phyloP scores from a whole-genome alignment of 1,140 invertebrate genomes.

The Bombus pyrosoma region DNA sequence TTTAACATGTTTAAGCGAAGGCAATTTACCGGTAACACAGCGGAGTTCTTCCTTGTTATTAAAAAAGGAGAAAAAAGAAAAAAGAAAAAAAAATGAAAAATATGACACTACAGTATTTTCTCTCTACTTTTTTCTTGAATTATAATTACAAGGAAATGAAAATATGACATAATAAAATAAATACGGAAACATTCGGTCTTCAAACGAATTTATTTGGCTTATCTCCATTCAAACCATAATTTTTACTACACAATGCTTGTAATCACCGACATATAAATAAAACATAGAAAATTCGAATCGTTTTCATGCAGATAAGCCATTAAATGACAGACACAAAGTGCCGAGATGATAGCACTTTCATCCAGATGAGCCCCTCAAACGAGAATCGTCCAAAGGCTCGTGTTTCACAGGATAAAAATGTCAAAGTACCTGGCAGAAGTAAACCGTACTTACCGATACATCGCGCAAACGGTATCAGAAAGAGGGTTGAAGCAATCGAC shows the following conservation, averaged over 20 bases:
- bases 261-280: not conserved
- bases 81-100: too few species aligned
- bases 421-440: not conserved
- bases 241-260: not conserved
- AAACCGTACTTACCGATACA: not conserved
- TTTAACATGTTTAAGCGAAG: slow-evolving; percentile 30
- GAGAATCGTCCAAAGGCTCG: not conserved
- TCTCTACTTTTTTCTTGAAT: not conserved
- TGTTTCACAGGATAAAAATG: slow-evolving; percentile 2
- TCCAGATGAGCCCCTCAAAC: not conserved
- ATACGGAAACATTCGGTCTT: not conserved
- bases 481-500: not conserved
- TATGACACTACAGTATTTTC: not conserved
- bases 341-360: not conserved
- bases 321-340: not conserved
- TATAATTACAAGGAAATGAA: not conserved
- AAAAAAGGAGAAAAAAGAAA: too few species aligned
- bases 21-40: not conserved
- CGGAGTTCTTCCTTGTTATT: not conserved
- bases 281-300: not conserved
- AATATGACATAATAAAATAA: not conserved
- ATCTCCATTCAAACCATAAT: not conserved
- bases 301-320: not conserved
- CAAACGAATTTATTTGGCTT: not conserved
- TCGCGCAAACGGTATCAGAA: not conserved